Base-by-base conservation (phyloP, 2,797 vertebrate species). In the Pseudopleuronectes americanus region DNA sequence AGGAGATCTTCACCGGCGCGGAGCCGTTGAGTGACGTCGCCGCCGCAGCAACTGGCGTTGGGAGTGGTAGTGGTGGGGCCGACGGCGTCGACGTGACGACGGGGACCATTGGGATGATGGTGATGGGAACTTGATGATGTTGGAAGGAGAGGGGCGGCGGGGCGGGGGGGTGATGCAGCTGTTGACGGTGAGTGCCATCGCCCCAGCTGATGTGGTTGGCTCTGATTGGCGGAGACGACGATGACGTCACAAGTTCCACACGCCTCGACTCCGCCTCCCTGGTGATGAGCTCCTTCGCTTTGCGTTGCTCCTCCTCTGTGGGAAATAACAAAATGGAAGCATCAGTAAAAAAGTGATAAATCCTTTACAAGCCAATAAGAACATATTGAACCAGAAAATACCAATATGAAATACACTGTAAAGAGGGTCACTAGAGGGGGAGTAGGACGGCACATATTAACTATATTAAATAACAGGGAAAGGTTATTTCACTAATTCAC, bases 21-120 rank as follows among this genome's bases (percentile, higher is more conserved):
- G 89, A 77, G 43, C 77, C 5, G 92, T 72, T 88, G 71, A 79
- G 85, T 16, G 74, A 60, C 3, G 92, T 74, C 0, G 86, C 83
- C 0, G 87, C 77, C 0, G 76, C 84, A 0, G 89, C 90, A 0
- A 93, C 80, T 0, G 85, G 70, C 0, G 87, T 74, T 4, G 90
- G 28, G 1, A 93, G 71, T 0, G 92, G 84, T 9, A 90, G 79
- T n/a, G 87, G 65, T 0, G 90, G 86, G 56, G 88, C 86, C 1
- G 91, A 87, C 48, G 91, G 83, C 0, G 81, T 86, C 0, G 88
- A 79, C 0, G 84, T 88, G 81, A 90, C 93, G 2, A 95, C 94
- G 0, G 92, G 81, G 72, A 97, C 95, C 57, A 98, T 95, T 64
- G 97, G 97, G 79, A 98, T 96, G 93, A 98, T 94, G 0, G 96